These are phyloP conservation scores for Capitulum mitella DNA, from an alignment of 2,888 invertebrate species.

Conservation along the genomic window DNA sequence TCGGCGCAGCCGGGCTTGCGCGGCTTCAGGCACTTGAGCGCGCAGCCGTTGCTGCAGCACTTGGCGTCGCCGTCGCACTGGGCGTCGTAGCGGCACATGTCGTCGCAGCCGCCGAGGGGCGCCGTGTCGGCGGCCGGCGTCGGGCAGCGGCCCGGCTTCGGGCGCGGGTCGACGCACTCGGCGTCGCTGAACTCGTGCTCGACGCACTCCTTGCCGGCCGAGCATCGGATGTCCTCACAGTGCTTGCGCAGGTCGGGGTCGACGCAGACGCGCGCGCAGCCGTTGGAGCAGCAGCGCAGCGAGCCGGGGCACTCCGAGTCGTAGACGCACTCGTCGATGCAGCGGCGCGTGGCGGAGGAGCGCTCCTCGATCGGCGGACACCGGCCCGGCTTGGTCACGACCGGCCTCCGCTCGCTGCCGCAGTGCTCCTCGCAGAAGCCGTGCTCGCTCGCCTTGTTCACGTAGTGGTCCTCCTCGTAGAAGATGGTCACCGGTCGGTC, in stretches of 20 bases:
- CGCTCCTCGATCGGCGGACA: not conserved
- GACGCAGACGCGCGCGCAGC: not conserved
- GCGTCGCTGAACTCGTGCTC: not conserved
- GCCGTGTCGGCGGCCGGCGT: too few species aligned
- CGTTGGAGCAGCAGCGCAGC: conserved; percentile 8
- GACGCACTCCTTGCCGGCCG: not conserved
- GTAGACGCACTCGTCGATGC: not conserved
- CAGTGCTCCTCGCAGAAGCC: conserved; percentile 16
- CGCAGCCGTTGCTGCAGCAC: conserved; percentile 19
- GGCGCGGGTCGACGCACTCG: not conserved
- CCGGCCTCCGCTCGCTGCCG: not conserved
- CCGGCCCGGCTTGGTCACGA: conserved; percentile 1
- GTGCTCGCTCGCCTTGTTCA: conserved; percentile 13
- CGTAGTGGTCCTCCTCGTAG: conserved; percentile 21
- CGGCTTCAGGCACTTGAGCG: not conserved
- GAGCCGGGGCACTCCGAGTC: conserved; percentile 10
- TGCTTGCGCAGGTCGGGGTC: not conserved
- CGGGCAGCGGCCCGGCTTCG: not conserved
- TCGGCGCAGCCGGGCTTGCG: not conserved
- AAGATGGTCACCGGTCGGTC: not conserved
- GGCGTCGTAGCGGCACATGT: not conserved
- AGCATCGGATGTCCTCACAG: not conserved
- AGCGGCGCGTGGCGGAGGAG: too few species aligned
- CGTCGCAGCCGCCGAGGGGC: not conserved
- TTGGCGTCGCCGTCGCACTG: conserved; percentile 9